A percentile compares a stretch with the other conserved stretches of the same genome.
phyloP scores from a whole-genome alignment of 2,888 invertebrate genomes.

The Drosophila birchii region DNA sequence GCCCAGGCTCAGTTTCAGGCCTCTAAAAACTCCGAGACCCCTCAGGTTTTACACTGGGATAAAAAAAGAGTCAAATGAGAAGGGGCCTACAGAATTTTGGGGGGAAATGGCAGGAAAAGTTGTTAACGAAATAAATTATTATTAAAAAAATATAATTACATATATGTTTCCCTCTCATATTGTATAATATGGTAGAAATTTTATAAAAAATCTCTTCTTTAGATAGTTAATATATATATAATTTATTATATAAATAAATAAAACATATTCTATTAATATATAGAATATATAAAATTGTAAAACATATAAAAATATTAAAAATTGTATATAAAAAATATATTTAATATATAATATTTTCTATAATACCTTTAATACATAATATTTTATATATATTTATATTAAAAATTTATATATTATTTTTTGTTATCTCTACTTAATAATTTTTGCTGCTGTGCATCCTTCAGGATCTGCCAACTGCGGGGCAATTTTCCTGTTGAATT shows the following conservation, averaged over 20 bases:
- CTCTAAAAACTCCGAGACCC: constrained; percentile 25
- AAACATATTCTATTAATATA: background rate
- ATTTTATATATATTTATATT: background rate
- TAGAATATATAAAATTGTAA: background rate
- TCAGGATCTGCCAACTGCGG: constrained; percentile 43
- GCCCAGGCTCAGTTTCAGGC: constrained; percentile 46
- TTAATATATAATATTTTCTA: background rate
- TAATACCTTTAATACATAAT: background rate
- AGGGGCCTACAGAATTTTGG: background rate
- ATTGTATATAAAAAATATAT: background rate
- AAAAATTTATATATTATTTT: no score
- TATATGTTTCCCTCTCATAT: background rate
- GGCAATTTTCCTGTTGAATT: constrained; percentile 82
- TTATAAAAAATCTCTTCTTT: background rate
- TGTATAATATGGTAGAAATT: background rate
- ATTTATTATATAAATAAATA: background rate
- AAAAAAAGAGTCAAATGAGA: background rate
- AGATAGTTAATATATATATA: background rate
- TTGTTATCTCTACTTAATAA: no score
- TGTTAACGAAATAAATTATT: background rate
- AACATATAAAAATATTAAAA: background rate
- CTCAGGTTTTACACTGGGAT: constrained; percentile 2
- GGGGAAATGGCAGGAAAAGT: no score
- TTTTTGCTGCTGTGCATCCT: constrained; percentile 12
- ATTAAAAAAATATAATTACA: no score